Percentiles rank a stretch among this genome's conserved stretches.
These are phyloP conservation scores for Mizuhopecten yessoensis DNA, from an alignment of 1,140 invertebrate species.

Conservation along the genomic window DNA sequence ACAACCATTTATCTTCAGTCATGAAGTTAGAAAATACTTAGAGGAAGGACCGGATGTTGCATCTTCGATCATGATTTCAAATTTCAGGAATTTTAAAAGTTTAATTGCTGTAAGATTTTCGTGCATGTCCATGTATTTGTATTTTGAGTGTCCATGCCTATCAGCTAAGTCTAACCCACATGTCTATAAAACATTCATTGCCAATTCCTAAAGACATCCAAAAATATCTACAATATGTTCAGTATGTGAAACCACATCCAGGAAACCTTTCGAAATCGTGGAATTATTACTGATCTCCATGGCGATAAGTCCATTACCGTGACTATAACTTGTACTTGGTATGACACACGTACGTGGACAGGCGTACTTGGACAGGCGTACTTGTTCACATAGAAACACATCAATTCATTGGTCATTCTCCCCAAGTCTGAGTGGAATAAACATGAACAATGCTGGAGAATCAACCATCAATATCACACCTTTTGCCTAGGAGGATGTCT, in stretches of 20 bases:
- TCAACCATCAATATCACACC: not conserved
- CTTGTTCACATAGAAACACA: not conserved
- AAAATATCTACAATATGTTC: not conserved
- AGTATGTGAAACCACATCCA: not conserved
- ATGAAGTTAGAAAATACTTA: not conserved
- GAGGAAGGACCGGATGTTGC: not conserved
- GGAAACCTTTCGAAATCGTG: not conserved
- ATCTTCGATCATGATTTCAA: constrained; percentile 4
- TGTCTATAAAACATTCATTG: not conserved
- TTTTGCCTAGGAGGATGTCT: not conserved
- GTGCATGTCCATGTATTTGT: constrained; percentile 14
- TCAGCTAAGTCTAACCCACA: not conserved
- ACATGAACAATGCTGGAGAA: not conserved
- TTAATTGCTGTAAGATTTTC: not conserved
- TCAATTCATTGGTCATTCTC: not conserved
- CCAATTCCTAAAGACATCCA: not conserved
- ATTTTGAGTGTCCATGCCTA: not conserved
- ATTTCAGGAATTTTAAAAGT: constrained; percentile 36
- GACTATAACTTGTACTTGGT: not conserved
- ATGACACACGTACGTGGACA: not conserved
- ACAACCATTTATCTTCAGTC: not conserved
- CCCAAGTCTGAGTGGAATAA: not conserved
- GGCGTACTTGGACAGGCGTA: not conserved
- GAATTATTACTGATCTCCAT: not conserved
- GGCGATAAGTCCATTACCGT: not conserved